Base-by-base conservation (phyloP, 1,140 invertebrate genomes). In the Pseudachorutes palmiensis region DNA sequence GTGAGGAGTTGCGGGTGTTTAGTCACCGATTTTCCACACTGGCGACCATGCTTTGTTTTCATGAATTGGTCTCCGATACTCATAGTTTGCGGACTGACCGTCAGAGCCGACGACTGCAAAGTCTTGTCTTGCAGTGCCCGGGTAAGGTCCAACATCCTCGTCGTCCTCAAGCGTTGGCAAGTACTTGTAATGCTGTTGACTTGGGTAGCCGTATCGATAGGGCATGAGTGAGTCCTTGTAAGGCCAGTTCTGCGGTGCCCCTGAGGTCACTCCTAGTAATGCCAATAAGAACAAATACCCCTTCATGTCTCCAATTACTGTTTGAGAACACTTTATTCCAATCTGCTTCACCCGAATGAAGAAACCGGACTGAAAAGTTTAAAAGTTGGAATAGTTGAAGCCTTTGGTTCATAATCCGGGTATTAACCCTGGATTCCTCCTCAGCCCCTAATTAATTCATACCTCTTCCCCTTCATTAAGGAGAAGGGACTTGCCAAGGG, bases 121-220 rank as follows among this genome's bases (percentile, higher is more conserved):
- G 30, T 69, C 67, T 62, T 69, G 67, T 32, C 67, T 26, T 22
- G 62, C 59, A 14, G 22, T 30, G 12, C 49, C 28, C 5, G 58
- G 33, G 49, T 72, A 63, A 22, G 61, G 61, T 14, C 61, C 65
- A 29, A 36, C 65, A 19, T 64, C 70, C 28, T 71, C 72, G 33
- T 71, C 72, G 30, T 72, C 71, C 30, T 73, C 72, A 19, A 65
- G 30, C 31, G 61, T 48, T n/a, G 72, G 49, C 41, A 62, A 48
- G 30, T 73, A 73, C 9, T 69, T 68, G 64, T 70, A 71, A 2
- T 65, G 67, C 2, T 62, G 66, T 58, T 71, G 64, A 26, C 70
- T 67, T 3, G 65, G 70, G 49, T 71, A 71, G 24, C 70, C 72
- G 31, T 74, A 71, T 28, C 69, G 65, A 31, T 71, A 73, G 22